Evolutionary conservation across 1,140 invertebrate species (phyloP), one percentile per base, ranked within the genome.

Genomic region (Drosophila athabasca): DNA sequence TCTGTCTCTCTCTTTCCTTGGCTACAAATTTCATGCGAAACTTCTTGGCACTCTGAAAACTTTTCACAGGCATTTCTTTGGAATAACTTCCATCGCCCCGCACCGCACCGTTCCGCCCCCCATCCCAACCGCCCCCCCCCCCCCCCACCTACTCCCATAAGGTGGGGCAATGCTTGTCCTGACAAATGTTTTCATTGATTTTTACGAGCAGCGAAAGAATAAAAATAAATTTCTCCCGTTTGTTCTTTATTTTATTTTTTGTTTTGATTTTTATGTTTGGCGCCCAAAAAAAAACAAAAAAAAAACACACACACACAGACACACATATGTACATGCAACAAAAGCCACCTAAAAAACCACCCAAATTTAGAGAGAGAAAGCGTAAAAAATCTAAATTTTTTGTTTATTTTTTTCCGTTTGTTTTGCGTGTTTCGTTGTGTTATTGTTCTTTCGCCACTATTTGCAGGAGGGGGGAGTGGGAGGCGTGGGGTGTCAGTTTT

Each of bases 11-110:
- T 22, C 17, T 53, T 22, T n/a, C 22, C 31, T 11, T 43, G 44
- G 81, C 74, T 77, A 85, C 81, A 84, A 79, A 84, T 84, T 84
- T 81, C 81, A 84, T 77, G 80, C 58, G 65, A 85, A 85, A 85
- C 76, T 81, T 85, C 31, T 53, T 22, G 76, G 75, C 67, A 68
- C 52, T 7, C 2, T 39, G 48, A 64, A 84, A 84, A 70, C 62
- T 84, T 85, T 70, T 70, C 64, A 51, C 66, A 49, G 66, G 66
- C 64, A 69, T 69, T 69, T 84, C 62, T 57, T 73, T 73, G 70
- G 69, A 73, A 64, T 50, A 73, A 35, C 58, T 73, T 69, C 64
- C 51, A 45, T 17, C 39, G 5, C 5, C 24, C 24, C 3, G 0
- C 24, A 26, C 24, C 22, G 2, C 22, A 24, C 17, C 17, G 22